These are phyloP conservation scores for Charadrius vociferus DNA, from an alignment of 2,113 vertebrate species.

Conservation along the genomic window DNA sequence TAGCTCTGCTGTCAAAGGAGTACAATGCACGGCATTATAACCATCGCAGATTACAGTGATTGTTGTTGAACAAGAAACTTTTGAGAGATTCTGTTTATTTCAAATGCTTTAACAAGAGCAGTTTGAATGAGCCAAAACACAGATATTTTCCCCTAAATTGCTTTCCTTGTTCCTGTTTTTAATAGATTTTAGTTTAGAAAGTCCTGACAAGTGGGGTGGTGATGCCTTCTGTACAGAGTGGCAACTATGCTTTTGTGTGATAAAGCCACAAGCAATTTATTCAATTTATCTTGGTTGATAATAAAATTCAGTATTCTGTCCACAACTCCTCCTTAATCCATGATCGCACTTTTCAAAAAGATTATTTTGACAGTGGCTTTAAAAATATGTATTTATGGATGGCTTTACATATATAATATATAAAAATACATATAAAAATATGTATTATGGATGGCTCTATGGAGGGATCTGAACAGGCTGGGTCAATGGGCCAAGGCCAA, in stretches of 20 bases:
- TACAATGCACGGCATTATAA: neutral
- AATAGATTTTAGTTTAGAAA: conserved; percentile 23
- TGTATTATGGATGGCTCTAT: no score
- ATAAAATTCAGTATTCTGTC: neutral
- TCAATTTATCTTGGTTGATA: neutral
- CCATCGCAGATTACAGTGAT: conserved; percentile 28
- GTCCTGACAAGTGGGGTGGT: neutral
- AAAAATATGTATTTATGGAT: neutral
- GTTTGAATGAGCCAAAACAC: conserved; percentile 1
- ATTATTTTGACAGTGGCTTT: neutral
- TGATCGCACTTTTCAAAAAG: neutral
- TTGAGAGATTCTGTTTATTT: neutral
- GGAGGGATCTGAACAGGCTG: no score
- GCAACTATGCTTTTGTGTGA: neutral
- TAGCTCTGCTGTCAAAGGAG: neutral
- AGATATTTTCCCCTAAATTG: conserved; percentile 14
- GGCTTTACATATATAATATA: no score
- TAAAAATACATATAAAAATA: no score
- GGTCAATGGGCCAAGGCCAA: no score
- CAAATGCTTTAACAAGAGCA: conserved; percentile 25
- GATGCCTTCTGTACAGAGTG: neutral
- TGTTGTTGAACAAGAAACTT: conserved; percentile 25
- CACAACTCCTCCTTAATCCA: neutral
- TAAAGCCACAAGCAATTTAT: neutral
- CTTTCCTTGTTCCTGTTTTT: neutral